phyloP scores from a whole-genome alignment of 2,797 vertebrate species.

The Leptatherina wallacei region DNA sequence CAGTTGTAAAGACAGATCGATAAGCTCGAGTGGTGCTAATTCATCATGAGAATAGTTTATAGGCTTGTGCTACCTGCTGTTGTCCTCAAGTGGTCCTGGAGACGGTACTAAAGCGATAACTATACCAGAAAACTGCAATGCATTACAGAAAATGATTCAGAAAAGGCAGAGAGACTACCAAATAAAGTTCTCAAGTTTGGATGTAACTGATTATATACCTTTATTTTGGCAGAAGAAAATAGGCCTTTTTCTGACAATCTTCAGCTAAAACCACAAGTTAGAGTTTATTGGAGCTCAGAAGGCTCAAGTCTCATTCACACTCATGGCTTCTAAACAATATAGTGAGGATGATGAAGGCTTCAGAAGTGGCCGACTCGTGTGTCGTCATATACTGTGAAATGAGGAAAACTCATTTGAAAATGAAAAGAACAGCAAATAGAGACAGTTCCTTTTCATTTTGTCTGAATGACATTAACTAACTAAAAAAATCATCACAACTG shows the following conservation, averaged over 20 bases:
- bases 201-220: neutral
- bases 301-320: neutral
- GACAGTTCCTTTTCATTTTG: neutral
- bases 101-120: neutral
- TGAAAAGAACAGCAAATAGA: neutral
- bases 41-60: conserved; percentile 4
- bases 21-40: conserved; percentile 1
- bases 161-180: neutral
- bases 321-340: neutral
- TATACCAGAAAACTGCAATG: neutral
- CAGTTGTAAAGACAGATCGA: conserved; percentile 34
- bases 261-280: conserved; percentile 19
- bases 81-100: neutral
- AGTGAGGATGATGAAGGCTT: conserved; percentile 4
- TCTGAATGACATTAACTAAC: neutral
- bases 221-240: conserved; percentile 2
- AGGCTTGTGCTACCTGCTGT: neutral
- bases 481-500: neutral
- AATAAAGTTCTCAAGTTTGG: neutral
- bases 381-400: neutral
- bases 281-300: conserved; percentile 6
- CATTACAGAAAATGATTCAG: neutral
- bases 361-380: neutral
- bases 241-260: conserved; percentile 20
- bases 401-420: neutral